A percentile compares a stretch with the other conserved stretches of the same genome.
phyloP scores from a whole-genome alignment of 2,797 vertebrate genomes.

The Phalloptychus januarius region DNA sequence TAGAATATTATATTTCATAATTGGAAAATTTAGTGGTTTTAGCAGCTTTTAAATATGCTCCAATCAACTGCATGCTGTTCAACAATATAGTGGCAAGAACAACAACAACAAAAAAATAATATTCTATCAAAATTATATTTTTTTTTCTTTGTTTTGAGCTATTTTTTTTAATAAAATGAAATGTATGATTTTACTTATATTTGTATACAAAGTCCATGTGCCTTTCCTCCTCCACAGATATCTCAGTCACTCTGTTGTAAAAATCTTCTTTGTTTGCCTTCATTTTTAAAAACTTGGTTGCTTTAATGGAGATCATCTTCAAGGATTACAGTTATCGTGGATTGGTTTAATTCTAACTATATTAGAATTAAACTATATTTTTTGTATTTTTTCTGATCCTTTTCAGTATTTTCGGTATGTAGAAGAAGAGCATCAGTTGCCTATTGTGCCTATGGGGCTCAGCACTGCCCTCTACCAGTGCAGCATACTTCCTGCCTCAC shows the following conservation, averaged over 20 bases:
- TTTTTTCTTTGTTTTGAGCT: background rate
- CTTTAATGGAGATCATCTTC: background rate
- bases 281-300: background rate
- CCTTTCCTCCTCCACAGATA: background rate
- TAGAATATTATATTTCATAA: background rate
- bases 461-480: background rate
- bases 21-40: background rate
- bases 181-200: background rate
- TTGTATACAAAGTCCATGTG: background rate
- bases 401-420: background rate
- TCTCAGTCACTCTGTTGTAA: background rate
- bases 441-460: background rate
- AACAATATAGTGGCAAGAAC: background rate
- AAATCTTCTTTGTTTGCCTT: background rate
- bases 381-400: background rate
- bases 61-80: background rate
- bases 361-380: no score
- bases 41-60: background rate
- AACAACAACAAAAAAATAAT: background rate
- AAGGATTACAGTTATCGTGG: background rate
- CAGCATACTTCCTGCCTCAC: background rate
- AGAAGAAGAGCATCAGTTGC: background rate
- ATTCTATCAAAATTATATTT: rapidly evolving
- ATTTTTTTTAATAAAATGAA: background rate
- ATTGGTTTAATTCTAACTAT: background rate